Base-by-base conservation (phyloP, 2,888 invertebrate species). In the Marasmarcha lunaedactyla region DNA sequence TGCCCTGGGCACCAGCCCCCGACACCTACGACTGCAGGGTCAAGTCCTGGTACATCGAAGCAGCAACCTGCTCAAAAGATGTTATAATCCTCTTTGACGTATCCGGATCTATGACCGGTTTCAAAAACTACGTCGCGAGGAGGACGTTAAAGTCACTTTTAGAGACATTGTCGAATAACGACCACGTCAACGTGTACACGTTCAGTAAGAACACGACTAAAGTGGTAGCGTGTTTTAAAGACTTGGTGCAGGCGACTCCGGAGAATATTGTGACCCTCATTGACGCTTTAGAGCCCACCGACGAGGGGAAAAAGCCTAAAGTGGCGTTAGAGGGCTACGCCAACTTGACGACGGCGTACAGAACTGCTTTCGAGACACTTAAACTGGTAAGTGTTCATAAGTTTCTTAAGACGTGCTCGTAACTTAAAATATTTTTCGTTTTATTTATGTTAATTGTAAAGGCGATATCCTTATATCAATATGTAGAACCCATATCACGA, bases 21-120 rank as follows among this genome's bases (percentile, higher is more conserved):
- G 96, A 97, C 64, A 87, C 92, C 1, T 98, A 95, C 70, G 98
- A 99, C 69, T 97, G 96, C 57, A 88, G 98, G 39, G 91, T 93
- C 35, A 87, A 93, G 42, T 93, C 94, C 33, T 98, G 97, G 97
- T 99, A 96, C 67, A 96, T 98, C 48, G 95, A 97, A 78, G 98
- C 98, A 0, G 96, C 98, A 0, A 97, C 98, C 0, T 97, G 97
- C 57, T 96, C 98, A 6, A 99, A 99, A 77, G 98, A 98, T 61
- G 91, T 99, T 52, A 89, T 99, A 15, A 96, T 99, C 43, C 84
- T 99, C 40, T 86, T 99, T 45, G 99, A 99, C 65, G 90, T 91
- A 41, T 97, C 97, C 37, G 99, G 99, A 12, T 98, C 97, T 13
- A 99, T 99, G 98, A 91, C 90, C 20, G 98, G 98, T 1, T 88